Evolutionary conservation across 2,888 invertebrate species (phyloP).

Genomic region (Epirrhoe tristata): DNA sequence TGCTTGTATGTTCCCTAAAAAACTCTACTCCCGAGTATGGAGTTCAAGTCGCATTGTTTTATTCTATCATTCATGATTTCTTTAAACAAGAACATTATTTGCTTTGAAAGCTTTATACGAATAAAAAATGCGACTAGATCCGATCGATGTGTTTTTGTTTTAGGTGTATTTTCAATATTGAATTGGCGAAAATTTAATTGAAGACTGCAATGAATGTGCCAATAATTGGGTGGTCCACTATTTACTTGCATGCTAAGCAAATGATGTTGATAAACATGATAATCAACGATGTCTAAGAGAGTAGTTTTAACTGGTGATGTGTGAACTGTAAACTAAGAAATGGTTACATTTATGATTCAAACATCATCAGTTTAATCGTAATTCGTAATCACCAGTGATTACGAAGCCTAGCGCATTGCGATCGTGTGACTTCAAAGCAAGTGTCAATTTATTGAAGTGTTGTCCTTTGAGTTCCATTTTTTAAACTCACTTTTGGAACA

Average conservation of each 20-base stretch:
- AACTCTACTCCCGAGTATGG: slow-evolving; percentile 7
- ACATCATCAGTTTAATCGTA: no score
- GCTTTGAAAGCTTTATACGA: not conserved
- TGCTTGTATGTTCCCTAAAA: slow-evolving; percentile 6
- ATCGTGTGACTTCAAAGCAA: no score
- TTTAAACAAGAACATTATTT: not conserved
- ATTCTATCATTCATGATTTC: not conserved
- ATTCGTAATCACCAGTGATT: no score
- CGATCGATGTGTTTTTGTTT: slow-evolving; percentile 11
- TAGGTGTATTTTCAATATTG: slow-evolving; percentile 6
- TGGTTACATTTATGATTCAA: no score
- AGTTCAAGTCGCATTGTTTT: slow-evolving; percentile 7
- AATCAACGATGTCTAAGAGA: no score
- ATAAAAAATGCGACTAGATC: slow-evolving; percentile 10
- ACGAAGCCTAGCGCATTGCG: no score
- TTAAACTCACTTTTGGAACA: no score
- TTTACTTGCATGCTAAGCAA: slow-evolving; percentile 15
- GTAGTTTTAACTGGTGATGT: no score
- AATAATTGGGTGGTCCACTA: slow-evolving; percentile 23
- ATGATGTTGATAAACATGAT: not conserved
- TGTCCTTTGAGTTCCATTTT: no score
- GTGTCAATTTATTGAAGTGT: no score
- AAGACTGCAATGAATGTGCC: slow-evolving; percentile 11
- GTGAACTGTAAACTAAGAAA: no score
- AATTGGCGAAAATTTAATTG: slow-evolving; percentile 1